Evolutionary conservation across 2,113 vertebrate species (phyloP), one percentile per base, ranked within the genome.

Genomic region (Sinocyclocheilus maitianheensis): DNA sequence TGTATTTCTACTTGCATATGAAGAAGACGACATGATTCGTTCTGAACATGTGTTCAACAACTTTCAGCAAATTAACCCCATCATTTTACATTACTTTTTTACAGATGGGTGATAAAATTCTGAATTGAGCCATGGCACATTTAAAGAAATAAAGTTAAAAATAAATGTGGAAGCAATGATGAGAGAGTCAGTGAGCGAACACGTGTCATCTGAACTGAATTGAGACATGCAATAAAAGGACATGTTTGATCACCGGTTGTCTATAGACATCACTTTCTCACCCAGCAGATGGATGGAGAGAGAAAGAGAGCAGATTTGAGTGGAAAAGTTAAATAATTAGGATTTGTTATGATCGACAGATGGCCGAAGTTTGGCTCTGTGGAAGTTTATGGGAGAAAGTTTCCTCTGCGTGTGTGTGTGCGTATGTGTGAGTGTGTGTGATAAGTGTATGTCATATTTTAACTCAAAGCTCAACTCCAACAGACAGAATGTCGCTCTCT

Each of bases 311-410:
- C 60, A 82, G 43, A 82, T 71, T 71, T 53, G 46, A 81, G 63
- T 48, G 26, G 81, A 83, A 83, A 65, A 83, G 81, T 83, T 83
- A 71, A 83, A 71, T 83, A 60, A 87, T 69, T 85, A 85, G 84
- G 84, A 53, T 85, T 67, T 85, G 60, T 77, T 77, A 63, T 85
- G 83, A 85, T 85, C 60, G 58, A 77, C 83, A 85, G 83, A 85
- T 85, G 74, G 83, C 74, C 48, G 20, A 77, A 77, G 74, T 77
- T 85, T 67, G 58, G 74, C 83, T 77, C 58, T 30, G 48, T 51
- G 43, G 18, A 85, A 85, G 60, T 77, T 77, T 77, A 48, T 51
- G 43, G 18, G 67, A 77, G 53, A 85, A 85, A 62, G 22, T 76
- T 77, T 75, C 8, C 53, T 60, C 2, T 24, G 12, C 30, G 30